Conservation (phyloP, 2,797 vertebrate species). For the Sebastes itinus region DNA sequence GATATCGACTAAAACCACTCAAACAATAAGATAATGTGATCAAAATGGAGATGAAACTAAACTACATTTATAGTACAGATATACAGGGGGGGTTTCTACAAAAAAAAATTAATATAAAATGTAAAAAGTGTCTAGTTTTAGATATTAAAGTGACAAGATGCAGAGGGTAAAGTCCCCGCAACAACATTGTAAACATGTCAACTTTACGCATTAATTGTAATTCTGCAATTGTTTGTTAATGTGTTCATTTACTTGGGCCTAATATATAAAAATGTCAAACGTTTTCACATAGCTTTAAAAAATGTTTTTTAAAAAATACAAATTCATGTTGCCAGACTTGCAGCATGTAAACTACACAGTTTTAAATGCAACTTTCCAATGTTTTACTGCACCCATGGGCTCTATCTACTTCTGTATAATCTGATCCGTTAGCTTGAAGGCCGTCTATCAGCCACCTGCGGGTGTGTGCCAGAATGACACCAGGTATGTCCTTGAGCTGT, state of each 20-base stretch:
- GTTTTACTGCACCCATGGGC: neutral
- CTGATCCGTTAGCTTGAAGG: neutral
- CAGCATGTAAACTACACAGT: too few relatives aligned
- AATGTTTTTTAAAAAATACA: neutral
- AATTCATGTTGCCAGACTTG: too few relatives aligned
- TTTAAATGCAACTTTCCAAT: neutral
- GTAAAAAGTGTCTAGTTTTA: neutral
- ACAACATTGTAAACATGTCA: neutral
- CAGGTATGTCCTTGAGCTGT: neutral
- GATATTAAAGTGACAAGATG: neutral
- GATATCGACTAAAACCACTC: neutral
- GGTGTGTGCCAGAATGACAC: neutral
- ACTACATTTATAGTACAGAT: neutral
- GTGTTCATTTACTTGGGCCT: too few relatives aligned
- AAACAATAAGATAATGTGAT: neutral
- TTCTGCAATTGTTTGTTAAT: too few relatives aligned
- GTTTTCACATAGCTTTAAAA: too few relatives aligned
- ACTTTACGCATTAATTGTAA: neutral
- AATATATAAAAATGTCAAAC: neutral
- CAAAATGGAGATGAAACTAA: neutral
- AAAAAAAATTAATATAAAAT: neutral
- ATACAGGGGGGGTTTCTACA: too few relatives aligned
- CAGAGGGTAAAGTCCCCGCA: neutral
- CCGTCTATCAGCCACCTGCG: neutral
- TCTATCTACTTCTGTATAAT: neutral